Base-by-base conservation (phyloP, 2,888 invertebrate genomes). In the Drosophila heteroneura region DNA sequence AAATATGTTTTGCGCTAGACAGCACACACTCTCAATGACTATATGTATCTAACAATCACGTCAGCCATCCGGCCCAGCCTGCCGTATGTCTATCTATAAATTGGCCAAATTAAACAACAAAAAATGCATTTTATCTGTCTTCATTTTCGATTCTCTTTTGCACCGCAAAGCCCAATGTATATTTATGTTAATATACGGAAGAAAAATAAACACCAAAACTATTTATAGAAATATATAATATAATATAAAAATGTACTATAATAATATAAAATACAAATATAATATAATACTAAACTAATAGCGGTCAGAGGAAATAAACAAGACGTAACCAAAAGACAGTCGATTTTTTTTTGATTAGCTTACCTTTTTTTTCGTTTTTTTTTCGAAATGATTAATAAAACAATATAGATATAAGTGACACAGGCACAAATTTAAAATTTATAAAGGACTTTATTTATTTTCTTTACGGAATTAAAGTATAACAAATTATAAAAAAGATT, bases 21-120 rank as follows among this genome's bases (percentile, higher is more conserved):
- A 49, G 22, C 59, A 63, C 54, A 76, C 81, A 81, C 37, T 33
- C 74, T 74, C 62, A 79, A 79, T 82, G 79, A 37, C 79, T 79
- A 79, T 78, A 82, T 66, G 41, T 76, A 39, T 60, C 12, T 19
- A 26, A 16, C 22, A 12, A 32, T 64, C 60, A 53, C 62, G 53
- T 9, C 64, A 64, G 51, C 19, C 60, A 73, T 58, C 37, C 57
- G 32, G 28, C 59, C 12, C 16, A n/a, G 19, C 56, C 26, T 37
- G 44, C 30, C 47, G 39, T 59, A 30, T 51, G 52, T 54, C 60
- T 72, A 68, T 63, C 79, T 79, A 79, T 64, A 66, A 69, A 67
- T 56, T 74, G 64, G 61, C 47, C 52, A 72, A 78, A 75, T 47
- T 54, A 69, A 74, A 54, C 41, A 39, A 33, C 33, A 63, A 44